These are phyloP conservation scores for Neopelma chrysocephalum DNA, from an alignment of 2,797 vertebrate species.

Conservation along the genomic window DNA sequence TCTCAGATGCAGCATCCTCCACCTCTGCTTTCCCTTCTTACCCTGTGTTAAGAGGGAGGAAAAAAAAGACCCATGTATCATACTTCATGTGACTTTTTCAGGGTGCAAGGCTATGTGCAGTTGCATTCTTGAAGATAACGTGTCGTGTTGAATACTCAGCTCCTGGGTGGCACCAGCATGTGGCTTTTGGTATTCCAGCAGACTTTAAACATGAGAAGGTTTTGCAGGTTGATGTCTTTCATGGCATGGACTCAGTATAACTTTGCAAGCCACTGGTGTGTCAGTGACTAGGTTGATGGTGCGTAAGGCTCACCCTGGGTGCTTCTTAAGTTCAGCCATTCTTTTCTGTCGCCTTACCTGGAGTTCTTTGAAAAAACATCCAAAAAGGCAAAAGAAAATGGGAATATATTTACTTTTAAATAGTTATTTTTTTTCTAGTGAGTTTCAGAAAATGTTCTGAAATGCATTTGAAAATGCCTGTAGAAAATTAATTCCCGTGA, in stretches of 20 bases:
- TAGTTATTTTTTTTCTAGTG: neutral
- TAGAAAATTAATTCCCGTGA: constrained; percentile 9
- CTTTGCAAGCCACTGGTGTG: neutral
- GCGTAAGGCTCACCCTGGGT: neutral
- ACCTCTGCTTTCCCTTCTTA: neutral
- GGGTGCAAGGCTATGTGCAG: neutral
- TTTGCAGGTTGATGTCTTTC: neutral
- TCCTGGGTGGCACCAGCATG: neutral
- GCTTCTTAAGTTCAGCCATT: neutral
- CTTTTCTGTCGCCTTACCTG: neutral
- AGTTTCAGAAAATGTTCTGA: neutral
- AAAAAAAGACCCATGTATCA: neutral
- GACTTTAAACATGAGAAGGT: neutral
- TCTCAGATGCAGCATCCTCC: neutral
- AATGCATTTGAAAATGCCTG: neutral
- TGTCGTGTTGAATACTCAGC: fast-evolving
- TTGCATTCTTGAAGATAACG: neutral
- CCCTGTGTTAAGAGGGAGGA: neutral
- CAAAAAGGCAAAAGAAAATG: neutral
- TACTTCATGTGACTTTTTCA: neutral
- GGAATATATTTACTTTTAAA: neutral
- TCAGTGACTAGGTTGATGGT: neutral
- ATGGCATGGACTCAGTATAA: fast-evolving
- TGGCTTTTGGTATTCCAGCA: neutral
- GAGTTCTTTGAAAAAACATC: neutral